Evolutionary conservation across 2,888 invertebrate genomes (phyloP), one percentile per base, ranked within the genome.

Genomic region (Trachelus stipa): DNA sequence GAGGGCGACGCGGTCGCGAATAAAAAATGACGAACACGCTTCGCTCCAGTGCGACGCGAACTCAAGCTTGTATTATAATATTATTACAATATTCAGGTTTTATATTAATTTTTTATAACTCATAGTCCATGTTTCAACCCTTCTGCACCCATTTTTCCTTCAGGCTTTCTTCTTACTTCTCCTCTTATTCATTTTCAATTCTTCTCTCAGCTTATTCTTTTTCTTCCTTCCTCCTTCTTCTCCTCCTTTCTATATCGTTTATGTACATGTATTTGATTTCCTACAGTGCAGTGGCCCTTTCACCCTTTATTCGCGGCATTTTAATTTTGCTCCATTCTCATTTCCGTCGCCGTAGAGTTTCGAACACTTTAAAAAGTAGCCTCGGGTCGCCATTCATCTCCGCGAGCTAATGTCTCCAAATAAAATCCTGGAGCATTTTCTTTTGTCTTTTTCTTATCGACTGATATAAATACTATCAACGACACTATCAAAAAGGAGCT

Each of bases 211-310:
- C 30, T 56, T 56, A 23, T 2, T 56, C 23, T 2, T 40, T 15
- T 56, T 56, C 0, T 23, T 15, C 23, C 1, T 4, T 80, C 77
- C 40, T 77, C 79, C 80, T 81, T 81, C 75, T 76, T 80, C 79
- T 76, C 79, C 79, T 80, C 75, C n/a, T n/a, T n/a, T n/a, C 73
- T 81, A 78, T 81, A 77, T 81, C 76, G 76, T 80, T 80, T 83
- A 81, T 80, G 76, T 82, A 81, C 79, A 80, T 80, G 81, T 81
- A 69, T 83, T 83, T 83, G 75, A 82, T 83, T 82, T 82, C 81
- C 81, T 81, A 82, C 79, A 81, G 69, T 82, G 15, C 40, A 82
- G 73, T 79, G 76, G 78, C 81, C 73, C 77, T 76, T 77, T 77
- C 76, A 33, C 69, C 77, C 31, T 34, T 37, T 68, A 68, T 69